A percentile compares a stretch with the other conserved stretches of the same genome.
Evolutionary conservation across 2,113 vertebrate species (phyloP).

Genomic region (Apteryx mantelli): DNA sequence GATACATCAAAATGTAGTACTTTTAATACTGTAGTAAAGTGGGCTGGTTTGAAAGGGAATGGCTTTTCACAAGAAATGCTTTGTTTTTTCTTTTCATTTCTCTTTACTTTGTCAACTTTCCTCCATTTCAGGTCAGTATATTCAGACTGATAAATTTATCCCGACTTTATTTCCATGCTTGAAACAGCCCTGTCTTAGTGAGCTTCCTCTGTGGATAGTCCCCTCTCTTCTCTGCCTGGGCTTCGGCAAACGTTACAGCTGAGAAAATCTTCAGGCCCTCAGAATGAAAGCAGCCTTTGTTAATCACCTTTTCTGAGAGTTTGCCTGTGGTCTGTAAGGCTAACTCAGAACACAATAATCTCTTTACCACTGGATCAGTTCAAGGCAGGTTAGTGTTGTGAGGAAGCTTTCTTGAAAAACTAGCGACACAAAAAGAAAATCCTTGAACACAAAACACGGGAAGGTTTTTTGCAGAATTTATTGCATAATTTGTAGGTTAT

Average conservation of each 20-base stretch:
- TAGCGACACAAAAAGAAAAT: not conserved
- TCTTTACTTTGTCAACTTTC: not conserved
- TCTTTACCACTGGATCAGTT: not conserved
- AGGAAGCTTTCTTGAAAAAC: not conserved
- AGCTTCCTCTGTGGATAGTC: not conserved
- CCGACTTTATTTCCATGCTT: not conserved
- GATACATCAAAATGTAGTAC: not conserved
- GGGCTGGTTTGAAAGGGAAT: not conserved
- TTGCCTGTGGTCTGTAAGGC: not conserved
- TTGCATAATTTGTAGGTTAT: not conserved
- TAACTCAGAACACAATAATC: not conserved
- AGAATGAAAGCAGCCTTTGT: constrained; percentile 58
- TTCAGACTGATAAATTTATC: not conserved
- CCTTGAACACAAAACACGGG: not conserved
- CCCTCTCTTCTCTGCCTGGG: not conserved
- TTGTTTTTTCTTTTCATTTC: not conserved
- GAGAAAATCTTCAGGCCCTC: not conserved
- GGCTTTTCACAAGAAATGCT: not conserved
- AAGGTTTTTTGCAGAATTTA: not conserved
- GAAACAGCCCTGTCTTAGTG: not conserved
- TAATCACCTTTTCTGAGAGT: not conserved
- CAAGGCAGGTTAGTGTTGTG: not conserved
- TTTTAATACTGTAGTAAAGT: not conserved
- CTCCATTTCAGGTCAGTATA: not conserved
- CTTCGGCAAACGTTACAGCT: not conserved